These are phyloP conservation scores for Bembecia ichneumoniformis DNA, from an alignment of 2,888 invertebrate genomes.

Conservation along the genomic window DNA sequence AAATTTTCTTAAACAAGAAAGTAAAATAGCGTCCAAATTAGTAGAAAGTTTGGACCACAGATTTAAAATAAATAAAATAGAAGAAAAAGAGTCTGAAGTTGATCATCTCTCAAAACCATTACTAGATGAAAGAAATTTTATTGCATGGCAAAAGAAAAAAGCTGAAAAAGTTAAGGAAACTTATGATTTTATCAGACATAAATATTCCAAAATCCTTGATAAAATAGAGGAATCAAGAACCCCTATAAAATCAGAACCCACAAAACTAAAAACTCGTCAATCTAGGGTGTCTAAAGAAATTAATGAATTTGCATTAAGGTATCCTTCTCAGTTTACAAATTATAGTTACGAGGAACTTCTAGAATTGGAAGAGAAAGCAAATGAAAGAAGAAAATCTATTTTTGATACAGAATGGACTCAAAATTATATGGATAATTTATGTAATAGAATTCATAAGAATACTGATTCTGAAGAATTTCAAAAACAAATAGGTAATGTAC, in stretches of 20 bases:
- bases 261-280: constrained; percentile 17
- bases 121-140: constrained; percentile 56
- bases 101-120: constrained; percentile 59
- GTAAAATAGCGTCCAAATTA: constrained; percentile 48
- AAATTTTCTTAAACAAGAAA: constrained; percentile 64
- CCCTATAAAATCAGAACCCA: constrained; percentile 18
- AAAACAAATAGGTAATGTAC: constrained; percentile 56
- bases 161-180: constrained; percentile 51
- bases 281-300: constrained; percentile 40
- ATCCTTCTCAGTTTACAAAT: constrained; percentile 47
- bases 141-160: constrained; percentile 73
- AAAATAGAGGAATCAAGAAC: constrained; percentile 39
- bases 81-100: constrained; percentile 35
- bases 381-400: constrained; percentile 32
- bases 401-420: constrained; percentile 53
- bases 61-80: constrained; percentile 43
- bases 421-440: constrained; percentile 62
- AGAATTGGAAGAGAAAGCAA: constrained; percentile 36
- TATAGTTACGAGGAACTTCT: constrained; percentile 54
- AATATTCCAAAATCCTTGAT: constrained; percentile 45
- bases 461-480: constrained; percentile 59
- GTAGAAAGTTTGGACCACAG: constrained; percentile 49
- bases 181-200: constrained; percentile 49
- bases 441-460: constrained; percentile 48
- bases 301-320: constrained; percentile 37